phyloP scores from a whole-genome alignment of 64 coral and sea anemone species.

The Montipora capricornis region DNA sequence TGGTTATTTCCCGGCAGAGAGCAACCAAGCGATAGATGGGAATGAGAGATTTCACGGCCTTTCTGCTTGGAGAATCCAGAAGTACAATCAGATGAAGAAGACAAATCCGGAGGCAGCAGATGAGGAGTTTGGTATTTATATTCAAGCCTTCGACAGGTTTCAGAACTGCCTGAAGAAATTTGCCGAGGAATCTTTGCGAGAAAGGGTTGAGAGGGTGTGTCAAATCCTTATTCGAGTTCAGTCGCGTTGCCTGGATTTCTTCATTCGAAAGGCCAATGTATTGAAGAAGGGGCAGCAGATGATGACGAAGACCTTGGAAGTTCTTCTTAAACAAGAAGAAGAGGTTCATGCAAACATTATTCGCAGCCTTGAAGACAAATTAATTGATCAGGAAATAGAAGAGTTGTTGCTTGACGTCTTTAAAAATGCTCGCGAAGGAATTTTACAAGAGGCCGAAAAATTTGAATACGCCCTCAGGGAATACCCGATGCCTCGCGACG shows the following conservation, averaged over 20 bases:
- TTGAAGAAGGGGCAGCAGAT: constrained; percentile 31
- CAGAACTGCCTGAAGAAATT: constrained; percentile 49
- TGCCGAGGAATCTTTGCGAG: constrained; percentile 38
- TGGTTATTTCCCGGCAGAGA: constrained; percentile 11
- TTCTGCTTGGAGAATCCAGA: constrained; percentile 58
- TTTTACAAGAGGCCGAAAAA: constrained; percentile 29
- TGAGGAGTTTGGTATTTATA: constrained; percentile 27
- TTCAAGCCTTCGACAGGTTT: constrained; percentile 60
- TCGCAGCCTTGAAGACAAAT: neutral
- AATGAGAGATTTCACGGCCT: constrained; percentile 68
- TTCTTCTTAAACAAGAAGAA: constrained; percentile 13
- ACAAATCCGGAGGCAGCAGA: constrained; percentile 21
- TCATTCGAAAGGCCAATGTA: constrained; percentile 70
- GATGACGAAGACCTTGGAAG: constrained; percentile 23
- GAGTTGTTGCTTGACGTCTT: constrained; percentile 9
- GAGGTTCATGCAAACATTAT: constrained; percentile 47
- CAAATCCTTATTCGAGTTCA: constrained; percentile 38
- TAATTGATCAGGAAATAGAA: constrained; percentile 5
- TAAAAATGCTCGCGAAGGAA: neutral
- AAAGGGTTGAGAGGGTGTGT: constrained; percentile 13
- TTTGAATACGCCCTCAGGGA: constrained; percentile 49
- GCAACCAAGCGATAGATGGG: neutral
- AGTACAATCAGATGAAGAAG: constrained; percentile 34
- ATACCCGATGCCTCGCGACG: neutral
- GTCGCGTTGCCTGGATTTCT: constrained; percentile 65